A percentile compares a stretch with the other conserved stretches of the same genome.
phyloP scores from a whole-genome alignment of 2,797 vertebrate species.

The Linurgus olivaceus region DNA sequence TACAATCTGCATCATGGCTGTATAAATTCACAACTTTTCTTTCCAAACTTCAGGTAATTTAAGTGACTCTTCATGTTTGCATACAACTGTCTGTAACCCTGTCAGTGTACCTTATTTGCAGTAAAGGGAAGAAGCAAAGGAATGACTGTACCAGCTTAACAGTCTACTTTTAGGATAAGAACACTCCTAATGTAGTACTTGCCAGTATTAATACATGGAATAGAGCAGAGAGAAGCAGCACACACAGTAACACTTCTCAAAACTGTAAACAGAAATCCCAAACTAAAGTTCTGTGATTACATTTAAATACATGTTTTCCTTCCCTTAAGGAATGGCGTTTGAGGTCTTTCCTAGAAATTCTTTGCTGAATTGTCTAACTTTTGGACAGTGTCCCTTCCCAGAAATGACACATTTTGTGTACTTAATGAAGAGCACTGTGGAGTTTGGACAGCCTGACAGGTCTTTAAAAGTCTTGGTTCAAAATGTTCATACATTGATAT shows the following conservation, averaged over 20 bases:
- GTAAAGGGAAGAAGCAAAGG: background rate
- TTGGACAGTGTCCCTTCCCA: background rate
- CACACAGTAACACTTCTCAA: background rate
- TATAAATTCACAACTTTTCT: background rate
- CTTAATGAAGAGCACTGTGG: slow-evolving; percentile 31
- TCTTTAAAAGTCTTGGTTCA: slow-evolving; percentile 19
- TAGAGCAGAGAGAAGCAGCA: background rate
- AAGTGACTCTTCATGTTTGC: background rate
- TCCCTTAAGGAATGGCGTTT: background rate
- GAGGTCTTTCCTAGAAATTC: background rate
- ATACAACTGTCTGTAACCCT: background rate
- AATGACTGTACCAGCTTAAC: background rate
- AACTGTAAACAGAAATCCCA: background rate
- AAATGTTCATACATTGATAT: slow-evolving; percentile 20
- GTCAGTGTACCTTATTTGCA: background rate
- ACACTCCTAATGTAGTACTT: background rate
- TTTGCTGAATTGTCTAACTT: slow-evolving; percentile 28
- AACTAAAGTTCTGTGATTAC: background rate
- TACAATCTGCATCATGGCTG: background rate
- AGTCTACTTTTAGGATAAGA: background rate
- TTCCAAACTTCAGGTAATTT: background rate
- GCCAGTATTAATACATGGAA: background rate
- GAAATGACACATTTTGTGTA: slow-evolving; percentile 22
- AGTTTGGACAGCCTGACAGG: slow-evolving; percentile 9
- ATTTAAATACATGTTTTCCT: background rate